A percentile compares a stretch with the other conserved stretches of the same genome.
Evolutionary conservation across 2,113 vertebrate species (phyloP).

Genomic region (Chloropsis cyanopogon): DNA sequence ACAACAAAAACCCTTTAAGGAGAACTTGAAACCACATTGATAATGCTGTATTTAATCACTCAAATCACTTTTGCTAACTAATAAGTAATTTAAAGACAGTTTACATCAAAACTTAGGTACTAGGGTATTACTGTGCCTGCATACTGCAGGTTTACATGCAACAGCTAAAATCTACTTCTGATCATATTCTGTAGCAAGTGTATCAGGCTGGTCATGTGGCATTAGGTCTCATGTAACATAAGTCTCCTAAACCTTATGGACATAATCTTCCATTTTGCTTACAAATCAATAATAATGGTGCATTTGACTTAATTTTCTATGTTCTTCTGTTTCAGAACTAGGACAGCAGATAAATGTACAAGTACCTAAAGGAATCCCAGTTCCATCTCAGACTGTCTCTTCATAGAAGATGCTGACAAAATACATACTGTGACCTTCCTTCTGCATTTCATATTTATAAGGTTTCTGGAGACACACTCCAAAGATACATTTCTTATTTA

Average conservation of each 20-base stretch:
- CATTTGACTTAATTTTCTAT: background rate
- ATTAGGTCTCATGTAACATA: background rate
- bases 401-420: background rate
- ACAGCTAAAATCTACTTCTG: background rate
- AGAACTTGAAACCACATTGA: background rate
- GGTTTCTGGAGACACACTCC: background rate
- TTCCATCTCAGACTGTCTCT: background rate
- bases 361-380: background rate
- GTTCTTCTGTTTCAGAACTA: background rate
- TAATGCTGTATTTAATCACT: background rate
- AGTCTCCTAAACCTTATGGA: background rate
- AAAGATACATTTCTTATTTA: background rate
- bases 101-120: background rate
- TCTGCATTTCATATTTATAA: background rate
- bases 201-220: background rate
- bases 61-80: background rate
- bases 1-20: background rate
- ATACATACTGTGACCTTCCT: background rate
- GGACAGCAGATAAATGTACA: background rate
- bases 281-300: background rate
- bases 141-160: background rate
- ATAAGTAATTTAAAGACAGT: background rate
- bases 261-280: background rate
- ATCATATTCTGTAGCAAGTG: background rate
- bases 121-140: background rate